Base-by-base conservation (phyloP, 2,113 vertebrate genomes). In the Rhinoptilus africanus region DNA sequence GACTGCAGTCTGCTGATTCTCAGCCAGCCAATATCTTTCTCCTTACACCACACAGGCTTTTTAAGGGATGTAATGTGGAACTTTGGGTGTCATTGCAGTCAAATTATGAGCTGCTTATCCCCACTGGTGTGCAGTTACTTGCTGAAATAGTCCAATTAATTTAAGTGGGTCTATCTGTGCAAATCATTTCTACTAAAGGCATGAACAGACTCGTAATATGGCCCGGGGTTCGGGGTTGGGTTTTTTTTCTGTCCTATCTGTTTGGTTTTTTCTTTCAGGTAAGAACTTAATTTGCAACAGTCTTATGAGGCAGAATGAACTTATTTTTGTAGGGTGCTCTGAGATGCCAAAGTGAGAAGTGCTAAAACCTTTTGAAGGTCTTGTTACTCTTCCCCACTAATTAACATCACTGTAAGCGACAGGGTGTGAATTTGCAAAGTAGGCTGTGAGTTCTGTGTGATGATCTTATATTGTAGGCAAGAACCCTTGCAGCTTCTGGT, bases 401-500 rank as follows among this genome's bases (percentile, higher is more conserved):
- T 60, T 92, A 69, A 21, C 53, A 77, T 81, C n/a, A 50, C 41
- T 30, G 51, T 35, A 56, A 82, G 47, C 4, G 2, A 20, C 47
- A 10, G 10, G 8, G 18, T 56, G 69, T 82, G 35, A 87, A 79
- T 93, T 77, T 90, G 60, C n/a, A 69, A 64, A 85, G n/a, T 27
- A 66, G 35, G 7, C 48, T 60, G 17, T 28, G 35, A 81, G 30
- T 79, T 92, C 69, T 83, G 3, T n/a, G 22, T 72, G 41, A 51
- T 57, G 30, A 39, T 71, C 51, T 72, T 51, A 27, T 17, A 43
- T 17, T 79, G 35, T 34, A 79, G 75, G 48, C 2, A 4, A 81
- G 28, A 94, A 75, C 79, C 67, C 26, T 51, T 54, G 17, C 63
- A 13, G 43, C 80, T 89, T 73, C 68, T 98, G 98, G 98, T 47